These are phyloP conservation scores for Hydrolagus affinis DNA, from an alignment of 2,113 vertebrate species.

Conservation along the genomic window DNA sequence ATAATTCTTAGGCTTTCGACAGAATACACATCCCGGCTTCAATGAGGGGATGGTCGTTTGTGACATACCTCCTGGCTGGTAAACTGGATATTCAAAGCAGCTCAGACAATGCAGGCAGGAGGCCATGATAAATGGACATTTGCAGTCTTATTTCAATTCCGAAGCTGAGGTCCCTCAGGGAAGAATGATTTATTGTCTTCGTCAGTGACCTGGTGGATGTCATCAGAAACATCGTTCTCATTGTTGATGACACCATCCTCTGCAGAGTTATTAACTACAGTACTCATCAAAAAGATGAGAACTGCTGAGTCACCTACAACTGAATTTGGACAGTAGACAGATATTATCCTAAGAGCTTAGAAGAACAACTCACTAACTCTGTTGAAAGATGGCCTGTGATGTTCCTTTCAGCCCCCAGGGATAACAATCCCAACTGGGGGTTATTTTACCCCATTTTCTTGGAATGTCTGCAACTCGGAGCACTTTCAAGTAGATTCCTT, in stretches of 20 bases:
- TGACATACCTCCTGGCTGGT: neutral
- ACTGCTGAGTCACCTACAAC: neutral
- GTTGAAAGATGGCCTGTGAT: neutral
- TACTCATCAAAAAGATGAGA: neutral
- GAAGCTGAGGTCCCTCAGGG: neutral
- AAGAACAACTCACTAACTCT: neutral
- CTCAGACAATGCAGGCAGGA: neutral
- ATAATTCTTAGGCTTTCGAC: no score
- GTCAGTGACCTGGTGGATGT: no score
- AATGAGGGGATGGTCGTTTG: neutral
- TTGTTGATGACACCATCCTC: neutral
- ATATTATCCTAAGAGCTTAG: neutral
- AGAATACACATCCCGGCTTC: no score
- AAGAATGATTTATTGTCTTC: neutral
- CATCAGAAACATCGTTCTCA: neutral
- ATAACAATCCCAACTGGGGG: no score
- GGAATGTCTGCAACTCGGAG: no score
- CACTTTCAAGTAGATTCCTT: no score
- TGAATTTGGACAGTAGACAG: neutral
- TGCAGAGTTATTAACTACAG: neutral
- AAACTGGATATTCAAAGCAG: neutral
- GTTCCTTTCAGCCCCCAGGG: no score
- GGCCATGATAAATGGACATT: neutral
- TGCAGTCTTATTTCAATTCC: neutral
- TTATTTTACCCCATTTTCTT: no score